Evolutionary conservation across 1,140 invertebrate species (phyloP).

Genomic region (Hylaeus anthracinus): DNA sequence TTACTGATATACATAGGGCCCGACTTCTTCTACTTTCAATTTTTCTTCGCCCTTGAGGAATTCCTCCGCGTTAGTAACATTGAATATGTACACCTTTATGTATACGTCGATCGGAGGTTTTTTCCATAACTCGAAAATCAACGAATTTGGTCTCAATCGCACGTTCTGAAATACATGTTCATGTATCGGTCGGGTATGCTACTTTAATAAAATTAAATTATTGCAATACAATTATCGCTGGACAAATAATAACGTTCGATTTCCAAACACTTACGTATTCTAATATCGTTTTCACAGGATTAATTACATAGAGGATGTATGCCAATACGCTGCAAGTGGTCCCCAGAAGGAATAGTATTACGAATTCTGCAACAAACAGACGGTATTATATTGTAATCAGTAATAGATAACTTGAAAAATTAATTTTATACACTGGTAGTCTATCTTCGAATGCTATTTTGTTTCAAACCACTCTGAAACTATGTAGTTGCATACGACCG

Average conservation of each 20-base stretch:
- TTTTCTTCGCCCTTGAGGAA: constrained; percentile 85
- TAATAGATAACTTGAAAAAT: neutral
- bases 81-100: constrained; percentile 91
- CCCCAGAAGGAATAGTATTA: constrained; percentile 74
- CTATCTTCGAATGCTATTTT: neutral
- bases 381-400: constrained; percentile 10
- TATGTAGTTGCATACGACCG: too few relatives aligned
- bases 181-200: too few relatives aligned
- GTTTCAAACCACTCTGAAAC: neutral
- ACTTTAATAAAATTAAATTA: too few relatives aligned
- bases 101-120: constrained; percentile 86
- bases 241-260: neutral
- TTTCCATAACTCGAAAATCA: constrained; percentile 85
- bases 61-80: constrained; percentile 89
- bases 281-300: constrained; percentile 81
- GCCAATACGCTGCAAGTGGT: constrained; percentile 66
- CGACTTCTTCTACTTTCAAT: constrained; percentile 87
- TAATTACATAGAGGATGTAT: constrained; percentile 79
- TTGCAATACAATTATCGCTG: too few relatives aligned
- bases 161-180: constrained; percentile 38
- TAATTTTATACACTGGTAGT: neutral
- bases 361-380: constrained; percentile 73
- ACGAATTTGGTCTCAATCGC: constrained; percentile 60
- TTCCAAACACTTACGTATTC: constrained; percentile 79
- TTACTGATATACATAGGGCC: constrained; percentile 94